A percentile compares a stretch with the other conserved stretches of the same genome.
Conservation (phyloP, 2,888 invertebrate genomes). For the Erebia ligea region DNA sequence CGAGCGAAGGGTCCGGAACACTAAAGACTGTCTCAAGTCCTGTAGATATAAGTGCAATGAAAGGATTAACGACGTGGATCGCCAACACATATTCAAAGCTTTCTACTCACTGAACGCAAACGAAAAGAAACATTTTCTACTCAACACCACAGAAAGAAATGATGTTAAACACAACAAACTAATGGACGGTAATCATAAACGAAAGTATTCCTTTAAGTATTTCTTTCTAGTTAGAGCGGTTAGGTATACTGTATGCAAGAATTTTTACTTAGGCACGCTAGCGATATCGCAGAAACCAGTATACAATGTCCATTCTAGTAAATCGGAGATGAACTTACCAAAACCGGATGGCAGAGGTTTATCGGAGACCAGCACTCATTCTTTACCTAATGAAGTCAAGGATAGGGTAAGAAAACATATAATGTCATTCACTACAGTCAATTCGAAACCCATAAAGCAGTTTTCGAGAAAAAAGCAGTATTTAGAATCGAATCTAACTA, state of each 20-base stretch:
- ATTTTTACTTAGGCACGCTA: constrained; percentile 74
- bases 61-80: constrained; percentile 63
- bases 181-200: constrained; percentile 51
- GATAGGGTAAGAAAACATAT: constrained; percentile 70
- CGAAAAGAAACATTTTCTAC: constrained; percentile 73
- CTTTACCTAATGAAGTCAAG: constrained; percentile 63
- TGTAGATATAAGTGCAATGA: constrained; percentile 75
- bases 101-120: constrained; percentile 71
- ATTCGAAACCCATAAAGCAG: constrained; percentile 64
- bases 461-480: constrained; percentile 70
- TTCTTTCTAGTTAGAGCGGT: constrained; percentile 67
- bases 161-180: constrained; percentile 57
- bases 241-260: constrained; percentile 69
- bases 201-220: constrained; percentile 72
- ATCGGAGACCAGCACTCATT: constrained; percentile 65
- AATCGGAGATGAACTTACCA: constrained; percentile 72
- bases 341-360: constrained; percentile 74
- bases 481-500: constrained; percentile 59
- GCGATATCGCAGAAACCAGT: constrained; percentile 77
- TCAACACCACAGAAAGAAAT: constrained; percentile 71
- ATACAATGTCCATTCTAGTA: constrained; percentile 73
- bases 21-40: constrained; percentile 69
- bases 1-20: constrained; percentile 62
- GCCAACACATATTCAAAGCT: constrained; percentile 72
- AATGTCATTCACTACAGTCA: constrained; percentile 61